Evolutionary conservation across 2,113 vertebrate species (phyloP), one percentile per base, ranked within the genome.

Genomic region (Camelus dromedarius): DNA sequence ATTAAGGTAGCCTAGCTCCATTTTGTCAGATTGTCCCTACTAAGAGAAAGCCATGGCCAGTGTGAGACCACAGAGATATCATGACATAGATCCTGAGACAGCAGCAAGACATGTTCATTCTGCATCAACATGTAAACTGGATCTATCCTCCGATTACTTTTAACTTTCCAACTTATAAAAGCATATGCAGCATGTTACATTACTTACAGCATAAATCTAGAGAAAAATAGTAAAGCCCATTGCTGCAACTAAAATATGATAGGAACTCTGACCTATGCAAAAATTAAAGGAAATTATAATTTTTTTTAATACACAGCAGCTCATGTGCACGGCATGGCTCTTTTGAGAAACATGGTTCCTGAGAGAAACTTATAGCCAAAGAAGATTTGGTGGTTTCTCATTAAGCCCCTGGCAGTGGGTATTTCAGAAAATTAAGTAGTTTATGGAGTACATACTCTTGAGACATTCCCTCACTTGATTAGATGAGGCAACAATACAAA

Each of bases 401-500:
- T 97, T 97, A 98, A 94, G 93, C n/a, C 73, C 73, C 92, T 97
- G 96, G 96, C 95, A 97, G 81, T 80, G 69, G 94, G 38, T 85
- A 89, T 70, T 97, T 96, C 92, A 97, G 92, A 97, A 97, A 97
- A 97, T 97, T 94, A 97, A 98, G 96, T 91, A 82, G 77, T 97
- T 97, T 97, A 96, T 96, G 95, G 86, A 95, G 89, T 67, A 96
- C 89, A 96, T 91, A 93, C 73, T 96, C 96, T 90, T 70, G 86
- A 97, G 96, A 95, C 97, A 97, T 97, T 95, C 96, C 75, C 95
- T 82, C 60, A 56, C 92, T 97, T 97, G 97, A 98, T 97, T 97
- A 97, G 96, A 97, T 95, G 97, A 97, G 79, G 96, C 92, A 97
- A 96, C 82, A 96, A 89, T 83, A 95, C 86, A 92, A 89, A 84